Evolutionary conservation across 2,113 vertebrate genomes (phyloP).

Genomic region (Mixornis gularis): DNA sequence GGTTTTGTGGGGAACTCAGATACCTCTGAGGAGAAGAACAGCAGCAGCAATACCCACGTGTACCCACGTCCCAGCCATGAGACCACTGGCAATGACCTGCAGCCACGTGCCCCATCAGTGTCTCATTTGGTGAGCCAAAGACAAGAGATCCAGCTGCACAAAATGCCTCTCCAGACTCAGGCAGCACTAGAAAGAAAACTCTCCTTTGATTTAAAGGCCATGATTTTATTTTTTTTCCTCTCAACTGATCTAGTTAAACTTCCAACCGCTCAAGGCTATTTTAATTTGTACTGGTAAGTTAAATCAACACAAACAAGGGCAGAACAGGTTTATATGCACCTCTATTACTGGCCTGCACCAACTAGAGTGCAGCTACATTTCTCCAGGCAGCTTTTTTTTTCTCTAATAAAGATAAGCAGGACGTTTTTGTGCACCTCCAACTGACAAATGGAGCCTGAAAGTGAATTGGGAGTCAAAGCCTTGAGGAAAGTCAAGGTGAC

Average conservation of each 20-base stretch:
- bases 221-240: not conserved
- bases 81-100: not conserved
- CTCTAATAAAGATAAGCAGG: slow-evolving; percentile 28
- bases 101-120: rapidly evolving
- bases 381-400: slow-evolving; percentile 10
- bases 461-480: slow-evolving; percentile 39
- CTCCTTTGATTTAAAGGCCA: slow-evolving; percentile 5
- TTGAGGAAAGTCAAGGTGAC: slow-evolving; percentile 53
- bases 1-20: not conserved
- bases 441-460: slow-evolving; percentile 62
- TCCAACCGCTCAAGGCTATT: slow-evolving; percentile 55
- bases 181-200: not conserved
- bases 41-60: rapidly evolving
- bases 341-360: not conserved
- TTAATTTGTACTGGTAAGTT: slow-evolving; percentile 58
- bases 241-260: slow-evolving; percentile 50
- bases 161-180: not conserved
- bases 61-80: rapidly evolving
- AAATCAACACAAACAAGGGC: slow-evolving; percentile 60
- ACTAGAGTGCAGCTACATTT: slow-evolving; percentile 12
- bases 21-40: not conserved
- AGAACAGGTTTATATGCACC: slow-evolving; percentile 48
- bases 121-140: not conserved
- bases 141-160: not conserved
- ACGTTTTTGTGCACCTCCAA: not conserved